A percentile compares a stretch with the other conserved stretches of the same genome.
These are phyloP conservation scores for Choloepus didactylus DNA, from an alignment of 2,797 vertebrate genomes.

Conservation along the genomic window DNA sequence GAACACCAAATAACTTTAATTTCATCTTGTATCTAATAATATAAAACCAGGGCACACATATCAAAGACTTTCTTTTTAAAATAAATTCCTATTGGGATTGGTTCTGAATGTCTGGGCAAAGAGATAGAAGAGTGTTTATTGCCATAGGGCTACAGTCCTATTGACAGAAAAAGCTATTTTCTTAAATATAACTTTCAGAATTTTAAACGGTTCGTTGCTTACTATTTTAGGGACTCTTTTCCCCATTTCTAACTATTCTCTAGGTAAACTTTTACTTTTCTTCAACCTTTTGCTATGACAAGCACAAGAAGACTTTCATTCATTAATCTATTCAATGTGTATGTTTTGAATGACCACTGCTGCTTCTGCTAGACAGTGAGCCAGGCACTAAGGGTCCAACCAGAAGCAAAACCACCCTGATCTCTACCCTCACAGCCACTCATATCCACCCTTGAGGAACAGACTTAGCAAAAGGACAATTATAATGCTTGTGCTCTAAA, in stretches of 20 bases:
- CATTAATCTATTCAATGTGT: background rate
- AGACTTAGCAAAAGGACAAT: background rate
- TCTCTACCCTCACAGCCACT: background rate
- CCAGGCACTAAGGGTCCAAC: background rate
- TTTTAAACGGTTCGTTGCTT: slow-evolving; percentile 20
- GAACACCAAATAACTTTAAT: slow-evolving; percentile 68
- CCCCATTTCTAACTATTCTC: background rate
- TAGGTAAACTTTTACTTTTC: background rate
- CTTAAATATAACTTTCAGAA: slow-evolving; percentile 29
- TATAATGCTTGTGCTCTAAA: background rate
- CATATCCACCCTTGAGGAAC: background rate
- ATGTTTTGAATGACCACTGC: background rate
- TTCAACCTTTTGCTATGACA: background rate
- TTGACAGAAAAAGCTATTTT: background rate
- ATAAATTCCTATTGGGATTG: slow-evolving; percentile 47
- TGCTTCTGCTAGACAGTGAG: background rate
- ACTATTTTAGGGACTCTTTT: slow-evolving; percentile 10
- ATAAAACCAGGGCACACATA: slow-evolving; percentile 65
- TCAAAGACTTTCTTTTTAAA: slow-evolving; percentile 72
- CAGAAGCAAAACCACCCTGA: background rate
- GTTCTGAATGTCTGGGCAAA: background rate
- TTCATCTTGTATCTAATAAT: slow-evolving; percentile 72
- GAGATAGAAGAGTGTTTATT: background rate
- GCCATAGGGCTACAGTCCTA: background rate
- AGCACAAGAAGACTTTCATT: background rate